These are phyloP conservation scores for Fopius arisanus DNA, from an alignment of 1,140 invertebrate genomes.

Conservation along the genomic window DNA sequence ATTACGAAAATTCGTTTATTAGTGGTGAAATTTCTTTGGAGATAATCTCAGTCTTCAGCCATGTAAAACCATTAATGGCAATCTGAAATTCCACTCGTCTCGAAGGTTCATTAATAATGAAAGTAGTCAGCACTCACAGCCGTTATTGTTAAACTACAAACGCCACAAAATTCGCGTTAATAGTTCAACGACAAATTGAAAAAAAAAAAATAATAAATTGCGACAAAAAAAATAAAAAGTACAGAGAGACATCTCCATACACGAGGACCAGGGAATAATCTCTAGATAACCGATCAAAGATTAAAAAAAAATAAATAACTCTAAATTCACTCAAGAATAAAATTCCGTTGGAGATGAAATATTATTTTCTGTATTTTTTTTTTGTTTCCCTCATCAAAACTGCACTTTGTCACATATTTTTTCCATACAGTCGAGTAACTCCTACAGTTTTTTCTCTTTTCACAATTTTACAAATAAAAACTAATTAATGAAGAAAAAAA, in stretches of 20 bases:
- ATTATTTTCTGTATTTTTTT: not conserved
- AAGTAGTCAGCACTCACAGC: not conserved
- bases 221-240: not conserved
- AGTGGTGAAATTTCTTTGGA: constrained; percentile 1
- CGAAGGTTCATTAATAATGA: not conserved
- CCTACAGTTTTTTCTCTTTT: not conserved
- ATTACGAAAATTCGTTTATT: not conserved
- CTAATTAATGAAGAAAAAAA: not conserved
- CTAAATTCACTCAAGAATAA: not conserved
- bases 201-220: not conserved
- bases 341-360: not conserved
- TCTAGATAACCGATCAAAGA: not conserved
- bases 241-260: not conserved
- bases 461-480: not conserved
- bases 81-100: not conserved
- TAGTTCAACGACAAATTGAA: not conserved
- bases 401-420: not conserved
- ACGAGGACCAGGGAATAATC: not conserved
- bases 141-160: not conserved
- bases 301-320: not conserved
- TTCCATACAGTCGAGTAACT: not conserved
- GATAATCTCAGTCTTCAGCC: constrained; percentile 4
- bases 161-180: not conserved
- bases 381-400: not conserved
- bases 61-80: not conserved